Base-by-base conservation (phyloP, 2,113 vertebrate species). In the Xiphophorus couchianus region DNA sequence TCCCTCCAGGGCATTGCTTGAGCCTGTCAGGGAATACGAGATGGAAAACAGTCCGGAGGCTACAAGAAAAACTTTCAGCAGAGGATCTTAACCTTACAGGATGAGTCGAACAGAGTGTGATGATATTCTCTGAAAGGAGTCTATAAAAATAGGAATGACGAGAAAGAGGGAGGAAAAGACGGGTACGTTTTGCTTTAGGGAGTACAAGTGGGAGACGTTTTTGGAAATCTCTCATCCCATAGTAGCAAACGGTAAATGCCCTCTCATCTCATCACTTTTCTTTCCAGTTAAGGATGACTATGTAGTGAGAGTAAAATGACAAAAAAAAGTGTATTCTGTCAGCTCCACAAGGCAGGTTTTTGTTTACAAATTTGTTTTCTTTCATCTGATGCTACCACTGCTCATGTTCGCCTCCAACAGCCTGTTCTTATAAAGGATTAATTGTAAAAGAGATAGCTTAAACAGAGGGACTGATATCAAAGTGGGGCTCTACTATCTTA, bases 71-170 rank as follows among this genome's bases (percentile, higher is more conserved):
- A 89, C 76, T 88, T 91, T 85, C 76, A 77, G 82, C 65, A 71
- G 68, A 71, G 51, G 73, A 88, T 80, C 76, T 81, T 89, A 88
- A 91, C 90, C 90, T 88, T 83, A 74, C 67, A 68, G 81, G 80
- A 61, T 29, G 51, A 73, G 74, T 72, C 75, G 76, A 78, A 87
- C 83, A 77, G 78, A 83, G 79, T 66, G 68, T 17, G 65, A 51
- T 30, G 71, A 77, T 82, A 77, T 77, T 86, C 80, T 74, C 76
- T 76, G 80, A 81, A 80, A 81, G 81, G 78, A 83, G 78, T 82
- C 78, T 66, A 82, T 81, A 85, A 85, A 69, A 71, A 71, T 71
- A 79, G 29, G 77, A 61, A 78, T 66, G 60, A 62, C 71, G 51
- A 65, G 58, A 69, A 63, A 70, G 73, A 81, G 51, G 42, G 37